Base-by-base conservation (phyloP, 1,140 invertebrate species). In the Mamestra configurata region DNA sequence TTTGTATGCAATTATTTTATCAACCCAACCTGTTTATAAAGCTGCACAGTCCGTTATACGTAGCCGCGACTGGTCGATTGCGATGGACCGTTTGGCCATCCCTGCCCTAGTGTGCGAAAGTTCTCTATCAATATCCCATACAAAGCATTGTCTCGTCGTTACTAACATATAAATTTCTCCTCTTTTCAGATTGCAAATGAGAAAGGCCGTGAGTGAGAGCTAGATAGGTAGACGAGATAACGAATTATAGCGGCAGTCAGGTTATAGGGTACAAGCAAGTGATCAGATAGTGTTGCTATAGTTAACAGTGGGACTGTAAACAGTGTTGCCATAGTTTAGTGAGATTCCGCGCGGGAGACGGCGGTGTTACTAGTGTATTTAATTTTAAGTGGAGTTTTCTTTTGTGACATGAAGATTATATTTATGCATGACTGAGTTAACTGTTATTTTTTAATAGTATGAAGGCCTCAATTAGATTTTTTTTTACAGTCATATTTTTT, bases 301-400 rank as follows among this genome's bases (percentile, higher is more conserved):
- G 79, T 79, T 77, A n/a, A n/a, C n/a, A 40, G 76, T 22, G 24
- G 73, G 55, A 76, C 73, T 76, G 72, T 73, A 59, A 59, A 82
- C 79, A 77, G 75, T 71, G 82, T 82, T 82, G 81, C 81, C 81
- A 82, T 91, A 91, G 88, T 89, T 84, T 83, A 80, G 73, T 86
- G 82, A 75, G 71, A 72, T 40, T 22, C 37, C 51, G 37, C 68
- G 68, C 15, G 72, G 64, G 76, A 55, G 81, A 76, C 57, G 43
- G 37, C 15, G 68, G 68, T 51, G n/a, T 24, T n/a, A 22, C 27
- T 27, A 37, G 35, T 66, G 27, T 20, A 11, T 31, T 15, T 35
- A 6, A n/a, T 37, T 18, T 64, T 37, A 37, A 37, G 5, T 37
- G 31, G 15, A 61, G 27, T 35, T 37, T 64, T 37, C 18, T 64